Evolutionary conservation across 2,888 invertebrate genomes (phyloP), one percentile per base, ranked within the genome.

Genomic region (Pachliopta kotzebuea): DNA sequence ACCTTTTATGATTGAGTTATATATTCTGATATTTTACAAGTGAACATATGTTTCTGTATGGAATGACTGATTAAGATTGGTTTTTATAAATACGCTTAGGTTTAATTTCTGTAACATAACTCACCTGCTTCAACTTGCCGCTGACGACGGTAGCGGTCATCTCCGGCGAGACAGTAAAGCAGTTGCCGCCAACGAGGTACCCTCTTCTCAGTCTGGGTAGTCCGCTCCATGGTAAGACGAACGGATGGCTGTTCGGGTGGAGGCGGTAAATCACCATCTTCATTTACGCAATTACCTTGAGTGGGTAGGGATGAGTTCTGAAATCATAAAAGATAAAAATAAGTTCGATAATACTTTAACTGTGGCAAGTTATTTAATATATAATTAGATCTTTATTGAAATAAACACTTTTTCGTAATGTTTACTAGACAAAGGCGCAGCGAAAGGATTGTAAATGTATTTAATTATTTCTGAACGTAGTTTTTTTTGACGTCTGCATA

Each of bases 171-270:
- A 76, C 97, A 97, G 83, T 96, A 95, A 71, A 96, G 89, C 74
- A 97, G 93, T 78, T 97, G 96, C 62, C 94, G 93, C 95, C 96
- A 96, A 74, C 95, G 94, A 1, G 96, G 95, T 56, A 96, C 93
- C 62, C 94, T 89, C 21, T 92, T 90, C 77, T 97, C 96, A 0
- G 97, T 97, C 86, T 97, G 97, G 0, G 97, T 97, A 63, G 95
- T 96, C 57, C 96, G 93, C 76, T 96, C 96, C 94, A 96, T 95
- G 11, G 96, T 96, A 26, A 95, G 87, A 14, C 93, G 87, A 1
- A 93, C 88, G 0, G 90, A 86, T 0, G 70, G 65, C 7, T 76
- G 74, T 31, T 74, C 75, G 0, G 75, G 71, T 56, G 72, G 69
- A 4, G 67, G 70, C 9, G 70, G 68, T 49, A 67, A 31, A 4